Percentiles rank a stretch among this genome's conserved stretches.
Conservation (phyloP, 2,113 vertebrate genomes). For the Silurus asotus region DNA sequence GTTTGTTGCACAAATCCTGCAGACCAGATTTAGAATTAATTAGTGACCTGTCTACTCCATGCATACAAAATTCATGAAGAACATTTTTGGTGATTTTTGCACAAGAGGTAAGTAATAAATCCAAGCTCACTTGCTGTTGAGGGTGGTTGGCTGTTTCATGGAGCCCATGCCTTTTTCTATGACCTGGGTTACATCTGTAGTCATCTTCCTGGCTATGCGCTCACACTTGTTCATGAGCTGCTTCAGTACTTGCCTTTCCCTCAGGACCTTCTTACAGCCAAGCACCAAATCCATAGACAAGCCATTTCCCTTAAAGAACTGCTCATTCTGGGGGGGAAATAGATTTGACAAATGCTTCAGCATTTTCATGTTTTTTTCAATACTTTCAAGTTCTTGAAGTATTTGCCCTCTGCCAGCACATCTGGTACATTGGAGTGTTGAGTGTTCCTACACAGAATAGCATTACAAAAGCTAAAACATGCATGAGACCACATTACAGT, state of each 20-base stretch:
- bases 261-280: conserved; percentile 86
- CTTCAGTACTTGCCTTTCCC: conserved; percentile 85
- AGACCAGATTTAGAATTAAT: neutral
- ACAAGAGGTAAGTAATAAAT: neutral
- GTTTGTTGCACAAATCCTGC: neutral
- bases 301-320: conserved; percentile 74
- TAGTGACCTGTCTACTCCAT: neutral
- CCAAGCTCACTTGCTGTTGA: conserved; percentile 69
- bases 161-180: conserved; percentile 75
- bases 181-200: conserved; percentile 82
- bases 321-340: conserved; percentile 53
- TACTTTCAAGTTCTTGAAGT: neutral
- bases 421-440: neutral
- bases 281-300: conserved; percentile 82
- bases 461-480: neutral
- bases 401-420: neutral
- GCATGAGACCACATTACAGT: neutral
- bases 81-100: neutral
- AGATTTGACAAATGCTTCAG: too few relatives aligned
- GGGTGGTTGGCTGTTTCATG: conserved; percentile 78
- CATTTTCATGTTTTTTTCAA: too few relatives aligned
- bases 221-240: conserved; percentile 93
- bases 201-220: conserved; percentile 86
- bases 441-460: neutral
- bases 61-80: neutral